A percentile compares a stretch with the other conserved stretches of the same genome.
These are phyloP conservation scores for Porites divaricata DNA, from an alignment of 92 coral and sea anemone genomes.

Conservation along the genomic window DNA sequence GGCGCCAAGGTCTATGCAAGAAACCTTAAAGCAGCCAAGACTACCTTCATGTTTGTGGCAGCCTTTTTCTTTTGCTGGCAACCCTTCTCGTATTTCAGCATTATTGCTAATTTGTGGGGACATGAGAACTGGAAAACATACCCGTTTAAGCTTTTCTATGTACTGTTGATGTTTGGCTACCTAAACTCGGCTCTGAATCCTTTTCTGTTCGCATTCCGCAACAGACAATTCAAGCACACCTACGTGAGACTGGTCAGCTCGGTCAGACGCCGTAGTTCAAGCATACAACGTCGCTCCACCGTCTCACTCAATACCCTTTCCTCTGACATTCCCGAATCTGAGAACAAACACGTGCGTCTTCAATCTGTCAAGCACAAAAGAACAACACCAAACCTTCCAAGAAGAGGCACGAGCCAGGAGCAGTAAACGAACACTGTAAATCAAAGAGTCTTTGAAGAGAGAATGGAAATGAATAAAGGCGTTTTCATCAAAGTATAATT, in stretches of 20 bases:
- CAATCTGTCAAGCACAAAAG: slow-evolving; percentile 5
- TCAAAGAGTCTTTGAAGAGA: too few species aligned
- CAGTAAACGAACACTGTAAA: too few species aligned
- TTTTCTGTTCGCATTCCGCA: slow-evolving; percentile 77
- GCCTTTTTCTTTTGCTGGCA: slow-evolving; percentile 82
- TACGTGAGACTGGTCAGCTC: slow-evolving; percentile 39
- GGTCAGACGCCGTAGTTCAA: slow-evolving; percentile 5
- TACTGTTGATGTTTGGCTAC: slow-evolving; percentile 72
- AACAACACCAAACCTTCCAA: background rate
- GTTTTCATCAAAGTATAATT: too few species aligned
- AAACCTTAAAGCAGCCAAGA: slow-evolving; percentile 77
- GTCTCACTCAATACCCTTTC: background rate
- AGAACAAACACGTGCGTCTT: slow-evolving; percentile 7
- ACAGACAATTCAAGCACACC: slow-evolving; percentile 58
- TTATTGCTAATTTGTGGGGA: slow-evolving; percentile 50
- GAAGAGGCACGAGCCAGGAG: background rate
- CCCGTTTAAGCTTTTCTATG: slow-evolving; percentile 13
- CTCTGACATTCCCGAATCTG: slow-evolving; percentile 24
- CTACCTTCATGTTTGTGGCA: slow-evolving; percentile 68
- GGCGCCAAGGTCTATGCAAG: slow-evolving; percentile 45
- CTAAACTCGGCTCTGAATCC: slow-evolving; percentile 84
- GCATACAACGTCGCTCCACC: background rate
- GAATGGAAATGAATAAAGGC: too few species aligned
- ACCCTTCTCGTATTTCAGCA: slow-evolving; percentile 62
- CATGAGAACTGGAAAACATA: slow-evolving; percentile 28